Percentiles rank a stretch among this genome's conserved stretches.
Evolutionary conservation across 2,888 invertebrate genomes (phyloP).

Genomic region (Drosophila barbarae): DNA sequence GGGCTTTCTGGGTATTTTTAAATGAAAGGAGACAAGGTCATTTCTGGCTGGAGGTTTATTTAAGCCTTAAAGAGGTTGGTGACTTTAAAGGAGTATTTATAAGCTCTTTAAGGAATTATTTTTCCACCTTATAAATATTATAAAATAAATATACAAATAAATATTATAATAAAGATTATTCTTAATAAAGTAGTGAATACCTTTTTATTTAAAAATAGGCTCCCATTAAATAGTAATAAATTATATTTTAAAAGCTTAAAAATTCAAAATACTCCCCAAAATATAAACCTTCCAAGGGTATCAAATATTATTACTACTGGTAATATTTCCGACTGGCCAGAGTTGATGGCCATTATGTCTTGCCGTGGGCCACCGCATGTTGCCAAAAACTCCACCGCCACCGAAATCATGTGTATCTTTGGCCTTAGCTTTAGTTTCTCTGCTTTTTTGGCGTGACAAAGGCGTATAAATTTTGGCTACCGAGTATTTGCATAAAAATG

Average conservation of each 20-base stretch:
- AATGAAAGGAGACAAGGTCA: background rate
- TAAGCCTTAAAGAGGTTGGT: background rate
- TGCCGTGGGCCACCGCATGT: conserved; percentile 31
- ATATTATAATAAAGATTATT: background rate
- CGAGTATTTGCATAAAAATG: conserved; percentile 71
- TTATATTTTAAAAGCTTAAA: too few species aligned
- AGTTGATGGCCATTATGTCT: conserved; percentile 41
- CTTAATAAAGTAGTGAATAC: background rate
- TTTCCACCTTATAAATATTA: background rate
- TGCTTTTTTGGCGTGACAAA: conserved; percentile 61
- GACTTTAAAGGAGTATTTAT: background rate
- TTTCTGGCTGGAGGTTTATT: background rate
- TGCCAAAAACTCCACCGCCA: conserved; percentile 11
- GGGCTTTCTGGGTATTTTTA: background rate
- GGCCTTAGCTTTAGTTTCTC: conserved; percentile 20
- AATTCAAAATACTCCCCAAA: background rate
- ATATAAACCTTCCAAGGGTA: background rate
- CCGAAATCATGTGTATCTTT: conserved; percentile 43
- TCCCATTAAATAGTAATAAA: too few species aligned
- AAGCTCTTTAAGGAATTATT: background rate
- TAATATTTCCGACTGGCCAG: conserved; percentile 59
- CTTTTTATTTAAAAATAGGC: background rate
- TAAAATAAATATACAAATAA: too few species aligned
- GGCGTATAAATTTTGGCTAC: conserved; percentile 67
- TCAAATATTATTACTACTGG: conserved; percentile 54